Base-by-base conservation (phyloP, 2,797 vertebrate species). In the Clarias pachynema region DNA sequence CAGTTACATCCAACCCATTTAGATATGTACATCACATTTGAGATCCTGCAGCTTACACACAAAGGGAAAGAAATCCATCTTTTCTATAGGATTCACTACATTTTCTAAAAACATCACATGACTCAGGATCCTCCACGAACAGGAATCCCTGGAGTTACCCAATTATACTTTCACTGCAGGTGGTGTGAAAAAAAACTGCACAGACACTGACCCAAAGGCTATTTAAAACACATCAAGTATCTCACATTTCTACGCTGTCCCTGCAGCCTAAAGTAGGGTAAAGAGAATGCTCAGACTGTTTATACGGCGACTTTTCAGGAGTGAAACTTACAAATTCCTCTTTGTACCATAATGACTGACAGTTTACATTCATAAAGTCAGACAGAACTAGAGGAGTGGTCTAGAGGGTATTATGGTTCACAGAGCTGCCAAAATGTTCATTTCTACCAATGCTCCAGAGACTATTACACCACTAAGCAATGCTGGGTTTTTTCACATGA, bases 111-210 rank as follows among this genome's bases (percentile, higher is more conserved):
- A 85, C 34, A 56, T 37, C 53, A 60, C 53, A 85, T 59, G 34
- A 44, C 34, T 77, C 72, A 68, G 70, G 60, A 31, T 57, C 56
- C 10, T 69, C 53, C 15, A 77, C 53, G 82, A 81, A 78, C 79
- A 73, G 56, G 59, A 85, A 73, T 66, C 74, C 34, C 63, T 44
- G 59, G 26, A 65, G 73, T 6, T 56, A 44, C 49, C 29, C 62
- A 59, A 80, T 69, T 78, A 81, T 82, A 56, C 20, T 29, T 40
- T 82, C 31, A 77, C 72, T 75, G 85, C 62, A 77, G 79, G 62
- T 66, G 53, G 29, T 44, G 34, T 15, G 63, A 59, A 44, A 40
- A 49, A 49, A n/a, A 3, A 26, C 18, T 44, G 40, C 77, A 82
- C 60, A 81, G 56, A 60, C 49, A 59, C n/a, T 69, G 63, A 86